These are phyloP conservation scores for Bombus sibiricus DNA, from an alignment of 1,140 invertebrate species.

Conservation along the genomic window DNA sequence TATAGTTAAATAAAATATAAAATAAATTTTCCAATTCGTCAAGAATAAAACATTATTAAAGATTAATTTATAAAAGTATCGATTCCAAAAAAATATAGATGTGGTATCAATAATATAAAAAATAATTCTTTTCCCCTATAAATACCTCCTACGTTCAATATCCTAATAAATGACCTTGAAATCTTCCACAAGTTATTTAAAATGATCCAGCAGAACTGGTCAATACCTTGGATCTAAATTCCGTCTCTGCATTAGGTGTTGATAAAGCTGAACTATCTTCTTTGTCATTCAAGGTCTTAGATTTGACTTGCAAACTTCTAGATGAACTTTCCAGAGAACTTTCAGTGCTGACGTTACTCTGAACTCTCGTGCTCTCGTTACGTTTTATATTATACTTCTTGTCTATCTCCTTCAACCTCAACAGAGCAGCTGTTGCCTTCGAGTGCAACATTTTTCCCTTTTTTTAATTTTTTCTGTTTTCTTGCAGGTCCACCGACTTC, in stretches of 20 bases:
- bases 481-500: neutral
- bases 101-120: neutral
- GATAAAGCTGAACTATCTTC: no score
- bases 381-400: constrained; percentile 72
- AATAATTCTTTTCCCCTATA: neutral
- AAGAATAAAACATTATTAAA: neutral
- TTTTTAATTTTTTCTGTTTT: constrained; percentile 11
- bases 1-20: neutral
- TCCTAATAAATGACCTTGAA: neutral
- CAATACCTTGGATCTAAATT: constrained; percentile 11
- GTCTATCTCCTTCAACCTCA: constrained; percentile 74
- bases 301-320: neutral
- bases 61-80: neutral
- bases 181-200: neutral
- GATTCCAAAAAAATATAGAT: neutral
- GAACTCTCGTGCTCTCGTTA: constrained; percentile 40
- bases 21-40: neutral
- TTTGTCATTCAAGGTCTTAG: neutral
- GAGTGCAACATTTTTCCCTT: constrained; percentile 68
- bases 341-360: constrained; percentile 53
- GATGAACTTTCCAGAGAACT: constrained; percentile 35
- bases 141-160: no score
- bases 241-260: no score
- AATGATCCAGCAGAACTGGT: neutral
- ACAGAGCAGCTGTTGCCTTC: constrained; percentile 71